phyloP scores from a whole-genome alignment of 35 echinoderm and acorn worm genomes.

The Apostichopus californicus region DNA sequence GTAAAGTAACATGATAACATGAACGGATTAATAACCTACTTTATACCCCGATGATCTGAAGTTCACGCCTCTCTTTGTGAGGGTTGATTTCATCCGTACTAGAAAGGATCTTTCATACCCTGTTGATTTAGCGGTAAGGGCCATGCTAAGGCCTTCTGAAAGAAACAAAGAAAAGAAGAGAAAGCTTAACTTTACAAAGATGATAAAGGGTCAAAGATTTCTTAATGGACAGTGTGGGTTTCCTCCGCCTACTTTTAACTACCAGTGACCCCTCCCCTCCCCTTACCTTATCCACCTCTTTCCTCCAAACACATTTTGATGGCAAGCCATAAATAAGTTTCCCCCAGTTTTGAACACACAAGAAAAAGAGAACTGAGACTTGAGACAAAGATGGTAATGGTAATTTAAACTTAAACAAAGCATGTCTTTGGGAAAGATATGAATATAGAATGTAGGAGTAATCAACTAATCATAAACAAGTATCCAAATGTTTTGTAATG shows the following conservation, averaged over 20 bases:
- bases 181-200: not conserved
- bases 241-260: not conserved
- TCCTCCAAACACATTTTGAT: too few species aligned
- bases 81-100: conserved; percentile 94
- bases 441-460: too few species aligned
- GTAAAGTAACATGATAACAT: not conserved
- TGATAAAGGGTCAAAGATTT: not conserved
- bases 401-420: too few species aligned
- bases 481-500: too few species aligned
- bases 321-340: too few species aligned
- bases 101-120: conserved; percentile 75
- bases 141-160: conserved; percentile 49
- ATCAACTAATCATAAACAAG: too few species aligned
- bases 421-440: too few species aligned
- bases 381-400: too few species aligned
- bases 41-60: conserved; percentile 98
- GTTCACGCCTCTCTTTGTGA: conserved; percentile 96
- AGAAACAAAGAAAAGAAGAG: not conserved
- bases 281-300: too few species aligned
- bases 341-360: too few species aligned
- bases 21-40: conserved; percentile 55
- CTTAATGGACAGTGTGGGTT: too few species aligned
- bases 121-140: conserved; percentile 10
- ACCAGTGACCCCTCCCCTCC: not conserved
- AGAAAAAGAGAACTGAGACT: too few species aligned